These are phyloP conservation scores for Accipiter cooperii DNA, from an alignment of 2,113 vertebrate species.

Conservation along the genomic window DNA sequence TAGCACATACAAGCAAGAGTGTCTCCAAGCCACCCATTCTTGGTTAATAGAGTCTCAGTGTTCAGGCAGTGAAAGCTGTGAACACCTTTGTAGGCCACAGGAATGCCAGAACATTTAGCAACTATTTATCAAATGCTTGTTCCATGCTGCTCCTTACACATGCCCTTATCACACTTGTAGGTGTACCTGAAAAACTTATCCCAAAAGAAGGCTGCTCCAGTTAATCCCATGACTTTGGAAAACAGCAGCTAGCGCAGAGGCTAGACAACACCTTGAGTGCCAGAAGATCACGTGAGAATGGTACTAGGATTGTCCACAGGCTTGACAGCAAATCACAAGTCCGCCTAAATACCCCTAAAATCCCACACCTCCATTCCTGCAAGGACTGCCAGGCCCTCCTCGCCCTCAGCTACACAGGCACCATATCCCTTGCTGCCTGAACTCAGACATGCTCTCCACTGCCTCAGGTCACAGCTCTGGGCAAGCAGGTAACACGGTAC, in stretches of 20 bases:
- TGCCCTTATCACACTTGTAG: neutral
- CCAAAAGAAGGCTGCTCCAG: neutral
- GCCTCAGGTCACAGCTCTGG: fast-evolving
- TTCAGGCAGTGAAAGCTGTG: neutral
- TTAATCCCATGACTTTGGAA: too few relatives aligned
- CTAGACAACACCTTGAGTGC: neutral
- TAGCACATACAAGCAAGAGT: neutral
- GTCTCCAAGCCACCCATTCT: neutral
- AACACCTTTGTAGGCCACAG: neutral
- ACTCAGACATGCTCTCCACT: too few relatives aligned
- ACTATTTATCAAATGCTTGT: neutral
- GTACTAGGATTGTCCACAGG: neutral
- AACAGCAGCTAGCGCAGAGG: neutral
- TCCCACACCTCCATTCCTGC: fast-evolving
- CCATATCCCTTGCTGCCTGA: neutral
- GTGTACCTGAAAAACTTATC: neutral
- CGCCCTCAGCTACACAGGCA: fast-evolving
- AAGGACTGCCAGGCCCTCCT: neutral
- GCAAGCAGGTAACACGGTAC: fast-evolving
- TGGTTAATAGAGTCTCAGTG: neutral
- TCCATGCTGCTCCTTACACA: neutral
- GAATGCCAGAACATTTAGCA: neutral
- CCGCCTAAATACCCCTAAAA: neutral
- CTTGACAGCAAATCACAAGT: neutral
- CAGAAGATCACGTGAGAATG: fast-evolving